Evolutionary conservation across 2,113 vertebrate species (phyloP).

Genomic region (Girardinichthys multiradiatus): DNA sequence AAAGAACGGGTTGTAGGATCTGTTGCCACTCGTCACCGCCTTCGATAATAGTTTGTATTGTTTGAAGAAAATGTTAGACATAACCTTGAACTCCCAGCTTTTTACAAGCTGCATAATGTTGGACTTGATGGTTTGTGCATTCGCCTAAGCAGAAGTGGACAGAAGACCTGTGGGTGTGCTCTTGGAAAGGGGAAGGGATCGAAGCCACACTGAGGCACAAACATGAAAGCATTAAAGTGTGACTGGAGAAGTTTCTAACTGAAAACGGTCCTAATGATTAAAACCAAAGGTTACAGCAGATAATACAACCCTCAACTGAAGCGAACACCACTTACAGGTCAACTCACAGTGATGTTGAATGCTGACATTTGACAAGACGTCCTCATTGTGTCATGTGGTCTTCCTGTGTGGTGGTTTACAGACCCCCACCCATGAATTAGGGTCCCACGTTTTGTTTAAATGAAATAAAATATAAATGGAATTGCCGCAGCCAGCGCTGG

Average conservation of each 20-base stretch:
- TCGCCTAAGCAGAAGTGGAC: neutral
- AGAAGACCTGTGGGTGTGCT: neutral
- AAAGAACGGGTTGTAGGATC: too few relatives aligned
- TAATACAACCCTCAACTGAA: too few relatives aligned
- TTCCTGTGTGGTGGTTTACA: neutral
- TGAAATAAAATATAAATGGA: neutral
- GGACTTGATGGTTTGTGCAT: neutral
- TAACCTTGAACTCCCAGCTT: neutral
- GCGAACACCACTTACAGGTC: too few relatives aligned
- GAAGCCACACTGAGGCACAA: neutral
- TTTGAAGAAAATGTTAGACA: too few relatives aligned
- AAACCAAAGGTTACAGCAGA: too few relatives aligned
- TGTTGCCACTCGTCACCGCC: too few relatives aligned
- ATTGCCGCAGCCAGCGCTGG: neutral
- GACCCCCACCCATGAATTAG: neutral
- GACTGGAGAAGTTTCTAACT: neutral
- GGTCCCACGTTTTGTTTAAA: neutral
- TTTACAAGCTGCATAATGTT: neutral
- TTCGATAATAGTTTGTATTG: too few relatives aligned
- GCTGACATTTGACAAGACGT: neutral
- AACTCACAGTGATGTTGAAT: too few relatives aligned
- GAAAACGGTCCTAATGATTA: neutral
- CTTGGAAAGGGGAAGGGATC: neutral
- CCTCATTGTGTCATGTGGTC: neutral
- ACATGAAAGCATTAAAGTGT: neutral